These are phyloP conservation scores for Steinernema scapterisci DNA, from an alignment of 2,888 invertebrate genomes.

Conservation along the genomic window DNA sequence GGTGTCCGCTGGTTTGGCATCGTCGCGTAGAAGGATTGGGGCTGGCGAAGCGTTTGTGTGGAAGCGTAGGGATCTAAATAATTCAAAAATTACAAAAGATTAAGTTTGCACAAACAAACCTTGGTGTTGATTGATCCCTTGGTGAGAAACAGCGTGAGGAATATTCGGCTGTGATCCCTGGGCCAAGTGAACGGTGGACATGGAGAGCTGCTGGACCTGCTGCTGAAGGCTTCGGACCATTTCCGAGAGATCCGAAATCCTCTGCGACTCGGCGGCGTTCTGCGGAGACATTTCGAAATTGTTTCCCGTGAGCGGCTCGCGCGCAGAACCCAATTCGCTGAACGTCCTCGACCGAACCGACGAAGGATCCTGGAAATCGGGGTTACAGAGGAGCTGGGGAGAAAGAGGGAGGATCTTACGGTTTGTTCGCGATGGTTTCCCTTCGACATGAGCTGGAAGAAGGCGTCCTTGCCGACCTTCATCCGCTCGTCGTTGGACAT, in stretches of 20 bases:
- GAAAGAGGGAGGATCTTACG: not conserved
- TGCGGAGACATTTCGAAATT: not conserved
- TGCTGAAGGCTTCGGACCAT: constrained; percentile 6
- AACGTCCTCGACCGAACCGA: constrained; percentile 2
- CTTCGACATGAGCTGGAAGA: constrained; percentile 61
- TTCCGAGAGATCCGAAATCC: not conserved
- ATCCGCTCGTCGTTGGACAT: constrained; percentile 57
- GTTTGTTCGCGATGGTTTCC: constrained; percentile 28
- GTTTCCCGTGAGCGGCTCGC: constrained; percentile 1
- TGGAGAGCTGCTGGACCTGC: constrained; percentile 23
- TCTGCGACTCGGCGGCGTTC: not conserved
- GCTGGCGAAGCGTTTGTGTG: not conserved
- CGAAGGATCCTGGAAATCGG: not conserved
- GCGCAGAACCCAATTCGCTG: constrained; percentile 17
- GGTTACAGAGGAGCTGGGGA: not conserved
- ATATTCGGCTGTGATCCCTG: constrained; percentile 21
- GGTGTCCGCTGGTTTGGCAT: not conserved
- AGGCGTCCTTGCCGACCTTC: constrained; percentile 65
- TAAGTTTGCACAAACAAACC: not conserved
- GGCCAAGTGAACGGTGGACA: constrained; percentile 2
- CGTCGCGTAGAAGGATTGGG: not conserved
- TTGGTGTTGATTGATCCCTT: constrained; percentile 7
- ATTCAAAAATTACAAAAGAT: not conserved
- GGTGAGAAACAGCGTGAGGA: constrained; percentile 3
- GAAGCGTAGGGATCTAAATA: not conserved